Percentiles rank a stretch among this genome's conserved stretches.
Conservation (phyloP, 2,113 vertebrate species). For the Brachirus orientalis region DNA sequence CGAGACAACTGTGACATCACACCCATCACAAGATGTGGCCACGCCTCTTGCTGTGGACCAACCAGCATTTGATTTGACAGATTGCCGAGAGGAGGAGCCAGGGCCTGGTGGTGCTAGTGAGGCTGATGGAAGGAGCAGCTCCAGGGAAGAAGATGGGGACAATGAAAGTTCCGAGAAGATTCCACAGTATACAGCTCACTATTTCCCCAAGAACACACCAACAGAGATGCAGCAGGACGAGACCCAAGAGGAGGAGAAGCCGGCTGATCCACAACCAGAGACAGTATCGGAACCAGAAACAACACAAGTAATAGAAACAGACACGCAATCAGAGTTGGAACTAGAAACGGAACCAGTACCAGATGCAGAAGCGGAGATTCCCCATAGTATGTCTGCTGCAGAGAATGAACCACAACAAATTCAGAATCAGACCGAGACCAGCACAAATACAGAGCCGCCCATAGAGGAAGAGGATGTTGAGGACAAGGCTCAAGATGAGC, state of each 20-base stretch:
- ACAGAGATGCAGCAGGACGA: not conserved
- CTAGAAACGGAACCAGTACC: conserved; percentile 1
- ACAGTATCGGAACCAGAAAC: conserved; percentile 2
- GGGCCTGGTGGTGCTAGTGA: not conserved
- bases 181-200: conserved; percentile 83
- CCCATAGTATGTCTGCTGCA: conserved; percentile 5
- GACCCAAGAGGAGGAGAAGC: not conserved
- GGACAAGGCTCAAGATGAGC: not conserved
- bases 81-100: conserved; percentile 58
- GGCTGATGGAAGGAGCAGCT: conserved; percentile 36
- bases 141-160: conserved; percentile 59
- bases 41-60: conserved; percentile 81
- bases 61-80: conserved; percentile 81
- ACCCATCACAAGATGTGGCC: conserved; percentile 83
- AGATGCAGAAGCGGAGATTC: not conserved
- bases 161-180: conserved; percentile 58
- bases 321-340: conserved; percentile 1
- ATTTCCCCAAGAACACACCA: conserved; percentile 75
- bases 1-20: conserved; percentile 91
- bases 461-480: not conserved
- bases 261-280: conserved; percentile 6
- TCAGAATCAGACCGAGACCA: not conserved
- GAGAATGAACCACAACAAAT: conserved; percentile 17
- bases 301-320: not conserved
- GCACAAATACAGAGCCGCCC: not conserved